Evolutionary conservation across 2,797 vertebrate genomes (phyloP).

Genomic region (Hirundo rustica): DNA sequence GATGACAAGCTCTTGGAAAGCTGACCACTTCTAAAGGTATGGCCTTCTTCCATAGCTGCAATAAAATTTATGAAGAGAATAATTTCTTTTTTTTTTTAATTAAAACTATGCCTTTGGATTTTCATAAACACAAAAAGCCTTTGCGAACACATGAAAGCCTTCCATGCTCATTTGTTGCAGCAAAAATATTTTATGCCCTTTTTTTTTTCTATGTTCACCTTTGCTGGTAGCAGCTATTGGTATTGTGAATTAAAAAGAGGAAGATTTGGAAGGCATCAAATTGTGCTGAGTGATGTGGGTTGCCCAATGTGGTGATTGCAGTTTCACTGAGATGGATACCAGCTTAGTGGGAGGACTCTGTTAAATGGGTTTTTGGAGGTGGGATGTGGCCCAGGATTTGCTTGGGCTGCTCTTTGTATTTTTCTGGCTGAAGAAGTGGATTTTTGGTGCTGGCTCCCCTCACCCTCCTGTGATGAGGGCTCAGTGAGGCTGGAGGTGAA

Average conservation of each 20-base stretch:
- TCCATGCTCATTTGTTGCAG: neutral
- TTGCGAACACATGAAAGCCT: neutral
- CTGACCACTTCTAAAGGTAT: neutral
- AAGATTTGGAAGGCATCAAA: neutral
- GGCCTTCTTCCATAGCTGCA: neutral
- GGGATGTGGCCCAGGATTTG: neutral
- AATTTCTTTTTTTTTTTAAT: neutral
- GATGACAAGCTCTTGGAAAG: constrained; percentile 20
- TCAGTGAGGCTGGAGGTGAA: neutral
- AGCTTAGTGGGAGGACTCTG: neutral
- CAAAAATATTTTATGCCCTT: neutral
- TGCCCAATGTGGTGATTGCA: neutral
- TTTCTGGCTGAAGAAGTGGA: neutral
- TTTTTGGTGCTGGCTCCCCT: neutral
- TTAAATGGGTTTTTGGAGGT: neutral
- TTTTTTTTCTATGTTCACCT: rapidly evolving
- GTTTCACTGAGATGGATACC: neutral
- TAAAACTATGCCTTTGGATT: neutral
- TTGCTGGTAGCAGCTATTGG: neutral
- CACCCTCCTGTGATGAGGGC: neutral
- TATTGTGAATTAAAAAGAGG: neutral
- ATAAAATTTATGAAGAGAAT: neutral
- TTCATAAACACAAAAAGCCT: neutral
- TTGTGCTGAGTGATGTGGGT: neutral
- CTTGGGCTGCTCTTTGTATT: neutral